Evolutionary conservation across 2,888 invertebrate genomes (phyloP), one percentile per base, ranked within the genome.

Genomic region (Himalopsyche japonica): DNA sequence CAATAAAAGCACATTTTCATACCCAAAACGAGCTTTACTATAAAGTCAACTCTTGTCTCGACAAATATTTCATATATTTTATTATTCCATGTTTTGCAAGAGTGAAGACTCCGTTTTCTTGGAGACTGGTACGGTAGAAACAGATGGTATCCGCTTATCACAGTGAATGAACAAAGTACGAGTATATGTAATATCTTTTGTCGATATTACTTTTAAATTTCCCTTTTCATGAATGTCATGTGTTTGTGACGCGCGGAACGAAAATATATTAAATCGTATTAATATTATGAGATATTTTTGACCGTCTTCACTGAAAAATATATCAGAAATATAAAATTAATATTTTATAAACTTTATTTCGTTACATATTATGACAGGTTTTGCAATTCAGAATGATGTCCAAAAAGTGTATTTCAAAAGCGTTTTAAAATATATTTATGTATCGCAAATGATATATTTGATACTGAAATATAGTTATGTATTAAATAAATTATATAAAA

Each of bases 141-240:
- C 48, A 79, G 47, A 43, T 82, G 82, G 78, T 57, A 48, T 79
- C 70, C 47, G 82, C 82, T 70, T 82, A 82, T 82, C 82, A 49
- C 48, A 57, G n/a, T 12, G 43, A 48, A 82, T 82, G 82, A 78
- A 78, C 82, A 82, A 78, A 82, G 78, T 82, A 64, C 34, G 64
- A 37, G 34, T 24, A 81, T 27, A 15, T 82, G 49, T 78, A 64
- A 76, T 78, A 82, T 82, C 49, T 82, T 79, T 24, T 32, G 79
- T 43, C 79, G 79, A 82, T 79, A 79, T 79, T 82, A 82, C 76
- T 82, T 82, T 82, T 82, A 82, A 82, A 82, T 82, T 82, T 79
- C 43, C 70, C 70, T 32, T 79, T 48, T 82, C 57, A 57, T 24
- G 79, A 77, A 49, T 76, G 82, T 82, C 82, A 82, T 57, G 20